Evolutionary conservation across 1,140 invertebrate genomes (phyloP).

Genomic region (Lucilia cuprina): DNA sequence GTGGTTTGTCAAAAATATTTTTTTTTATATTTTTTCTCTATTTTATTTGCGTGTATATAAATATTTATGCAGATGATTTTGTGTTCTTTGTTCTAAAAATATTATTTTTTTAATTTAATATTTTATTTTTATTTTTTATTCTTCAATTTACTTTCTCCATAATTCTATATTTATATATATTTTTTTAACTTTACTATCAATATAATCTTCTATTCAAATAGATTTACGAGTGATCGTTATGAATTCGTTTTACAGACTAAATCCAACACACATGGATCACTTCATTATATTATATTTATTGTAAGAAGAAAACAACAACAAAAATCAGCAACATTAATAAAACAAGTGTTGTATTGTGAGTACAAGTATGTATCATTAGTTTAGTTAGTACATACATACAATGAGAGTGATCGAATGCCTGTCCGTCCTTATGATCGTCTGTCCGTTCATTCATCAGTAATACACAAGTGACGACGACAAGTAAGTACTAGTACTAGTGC

Average conservation of each 20-base stretch:
- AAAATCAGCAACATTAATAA: not conserved
- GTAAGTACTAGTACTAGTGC: not conserved
- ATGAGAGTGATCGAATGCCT: not conserved
- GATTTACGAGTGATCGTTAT: not conserved
- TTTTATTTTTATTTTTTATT: not conserved
- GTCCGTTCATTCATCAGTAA: not conserved
- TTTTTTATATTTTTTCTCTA: not conserved
- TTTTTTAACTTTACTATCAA: not conserved
- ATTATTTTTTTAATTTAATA: not conserved
- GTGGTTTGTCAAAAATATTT: not conserved
- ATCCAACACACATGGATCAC: not conserved
- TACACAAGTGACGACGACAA: not conserved
- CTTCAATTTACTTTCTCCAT: slow-evolving; percentile 19
- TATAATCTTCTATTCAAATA: not conserved
- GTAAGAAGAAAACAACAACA: not conserved
- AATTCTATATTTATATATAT: not conserved
- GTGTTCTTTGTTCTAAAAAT: not conserved
- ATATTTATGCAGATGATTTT: not conserved
- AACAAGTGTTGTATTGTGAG: not conserved
- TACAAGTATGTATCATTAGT: not conserved
- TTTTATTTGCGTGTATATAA: not conserved
- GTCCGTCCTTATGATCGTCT: not conserved
- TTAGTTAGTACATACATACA: not conserved
- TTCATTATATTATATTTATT: slow-evolving; percentile 9
- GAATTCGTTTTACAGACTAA: slow-evolving; percentile 28